Base-by-base conservation (phyloP, 2,888 invertebrate species). In the Drosophila macrospina region DNA sequence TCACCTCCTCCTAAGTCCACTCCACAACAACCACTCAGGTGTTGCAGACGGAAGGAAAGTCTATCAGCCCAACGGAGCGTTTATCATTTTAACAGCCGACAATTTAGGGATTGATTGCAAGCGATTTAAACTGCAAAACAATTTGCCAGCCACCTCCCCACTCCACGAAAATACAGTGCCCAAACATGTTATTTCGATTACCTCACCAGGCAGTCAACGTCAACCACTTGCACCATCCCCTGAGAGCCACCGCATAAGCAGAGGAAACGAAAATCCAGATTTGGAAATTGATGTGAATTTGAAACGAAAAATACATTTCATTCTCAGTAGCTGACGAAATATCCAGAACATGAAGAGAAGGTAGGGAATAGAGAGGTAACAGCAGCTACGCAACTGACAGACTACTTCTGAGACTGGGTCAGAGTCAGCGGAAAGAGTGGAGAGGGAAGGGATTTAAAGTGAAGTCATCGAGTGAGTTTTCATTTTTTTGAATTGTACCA, bases 31-130 rank as follows among this genome's bases (percentile, higher is more conserved):
- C 36, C 13, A 11, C 24, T 54, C 32, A 64, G 64, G 60, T 74
- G 71, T 34, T 36, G 11, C 13, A 5, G 39, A 45, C 54, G 34
- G 42, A 69, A 71, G 41, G n/a, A 11, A 60, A 59, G 63, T 63
- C 71, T 52, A 48, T 62, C 37, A 52, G 30, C 42, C 61, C 62
- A 73, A 62, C 55, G 56, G 52, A 71, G 47, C 68, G 69, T 87
- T 80, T 78, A 84, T 87, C 81, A 81, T 78, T 84, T 87, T 80
- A 84, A 84, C 74, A 81, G 81, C 64, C 62, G 30, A 78, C 78
- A 74, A 84, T 81, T 84, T 69, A 37, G 15, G 61, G 65, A 84
- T 87, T 86, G 87, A 87, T 78, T 63, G 81, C 69, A 66, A 69
- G 51, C 63, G 61, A 70, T 80, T 81, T 70, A 54, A 80, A 68